Percentiles rank a stretch among this genome's conserved stretches.
Evolutionary conservation across 2,888 invertebrate species (phyloP).

Genomic region (Oasisia sp.): DNA sequence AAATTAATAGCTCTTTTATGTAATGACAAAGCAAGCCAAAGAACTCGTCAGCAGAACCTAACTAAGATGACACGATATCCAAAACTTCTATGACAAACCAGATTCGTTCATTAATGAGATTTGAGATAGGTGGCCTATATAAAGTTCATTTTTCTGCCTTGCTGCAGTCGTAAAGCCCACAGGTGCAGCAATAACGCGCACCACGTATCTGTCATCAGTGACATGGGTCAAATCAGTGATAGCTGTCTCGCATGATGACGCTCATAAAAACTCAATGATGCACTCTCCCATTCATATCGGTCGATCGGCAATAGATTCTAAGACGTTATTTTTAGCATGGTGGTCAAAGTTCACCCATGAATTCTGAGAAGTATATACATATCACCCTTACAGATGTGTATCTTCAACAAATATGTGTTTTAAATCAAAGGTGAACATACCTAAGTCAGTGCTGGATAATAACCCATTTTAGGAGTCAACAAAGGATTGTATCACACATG

Average conservation of each 20-base stretch:
- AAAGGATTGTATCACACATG: background rate
- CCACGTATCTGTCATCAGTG: background rate
- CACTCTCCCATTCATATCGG: background rate
- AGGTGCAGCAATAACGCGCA: background rate
- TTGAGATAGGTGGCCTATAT: too few species aligned
- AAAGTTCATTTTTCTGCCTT: too few species aligned
- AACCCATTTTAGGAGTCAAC: background rate
- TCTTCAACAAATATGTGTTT: background rate
- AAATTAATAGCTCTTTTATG: background rate
- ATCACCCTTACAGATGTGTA: background rate
- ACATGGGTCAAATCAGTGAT: background rate
- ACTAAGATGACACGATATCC: too few species aligned
- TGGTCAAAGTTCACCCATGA: background rate
- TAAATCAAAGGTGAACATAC: background rate
- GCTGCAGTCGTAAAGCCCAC: background rate
- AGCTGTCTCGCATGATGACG: background rate
- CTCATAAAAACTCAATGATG: background rate
- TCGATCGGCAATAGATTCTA: constrained; percentile 2
- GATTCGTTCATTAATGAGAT: too few species aligned
- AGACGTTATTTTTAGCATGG: background rate
- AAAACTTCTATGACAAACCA: too few species aligned
- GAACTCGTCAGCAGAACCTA: too few species aligned
- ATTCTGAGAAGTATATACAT: background rate
- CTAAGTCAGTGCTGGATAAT: background rate
- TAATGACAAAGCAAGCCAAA: too few species aligned